Evolutionary conservation across 1,140 invertebrate genomes (phyloP).

Genomic region (Brachionus koreanus): DNA sequence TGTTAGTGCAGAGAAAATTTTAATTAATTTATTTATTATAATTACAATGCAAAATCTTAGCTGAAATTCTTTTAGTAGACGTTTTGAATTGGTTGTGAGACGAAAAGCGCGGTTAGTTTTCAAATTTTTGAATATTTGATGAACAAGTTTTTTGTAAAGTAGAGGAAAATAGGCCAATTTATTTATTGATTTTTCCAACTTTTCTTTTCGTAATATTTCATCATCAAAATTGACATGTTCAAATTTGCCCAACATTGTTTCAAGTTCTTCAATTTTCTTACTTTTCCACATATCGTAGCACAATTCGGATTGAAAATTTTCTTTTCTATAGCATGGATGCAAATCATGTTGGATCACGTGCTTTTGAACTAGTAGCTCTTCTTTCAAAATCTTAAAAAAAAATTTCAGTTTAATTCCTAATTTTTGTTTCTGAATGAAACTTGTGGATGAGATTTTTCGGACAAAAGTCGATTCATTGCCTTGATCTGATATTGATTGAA

Average conservation of each 20-base stretch:
- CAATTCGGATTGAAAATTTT: constrained; percentile 22
- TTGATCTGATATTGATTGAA: constrained; percentile 11
- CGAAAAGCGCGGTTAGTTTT: background rate
- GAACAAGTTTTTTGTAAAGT: background rate
- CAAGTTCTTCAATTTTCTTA: background rate
- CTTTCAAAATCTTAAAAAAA: constrained; percentile 36
- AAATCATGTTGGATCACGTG: background rate
- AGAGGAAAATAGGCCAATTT: background rate
- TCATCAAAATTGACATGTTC: background rate
- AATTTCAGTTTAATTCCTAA: no score
- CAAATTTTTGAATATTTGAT: constrained; percentile 33
- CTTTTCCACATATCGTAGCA: constrained; percentile 15
- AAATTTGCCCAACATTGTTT: background rate
- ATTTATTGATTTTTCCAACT: background rate
- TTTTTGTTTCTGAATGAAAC: background rate
- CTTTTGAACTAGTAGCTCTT: background rate
- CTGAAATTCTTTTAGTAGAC: constrained; percentile 39
- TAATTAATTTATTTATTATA: no score
- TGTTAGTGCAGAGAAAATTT: no score
- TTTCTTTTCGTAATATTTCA: background rate
- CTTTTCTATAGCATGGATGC: constrained; percentile 1
- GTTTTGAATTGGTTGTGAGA: constrained; percentile 16
- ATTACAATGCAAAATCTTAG: constrained; percentile 33
- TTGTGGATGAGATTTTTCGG: constrained; percentile 27
- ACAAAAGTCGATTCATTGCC: constrained; percentile 7